phyloP scores from a whole-genome alignment of 2,888 invertebrate species.

The Philereme vetulata region DNA sequence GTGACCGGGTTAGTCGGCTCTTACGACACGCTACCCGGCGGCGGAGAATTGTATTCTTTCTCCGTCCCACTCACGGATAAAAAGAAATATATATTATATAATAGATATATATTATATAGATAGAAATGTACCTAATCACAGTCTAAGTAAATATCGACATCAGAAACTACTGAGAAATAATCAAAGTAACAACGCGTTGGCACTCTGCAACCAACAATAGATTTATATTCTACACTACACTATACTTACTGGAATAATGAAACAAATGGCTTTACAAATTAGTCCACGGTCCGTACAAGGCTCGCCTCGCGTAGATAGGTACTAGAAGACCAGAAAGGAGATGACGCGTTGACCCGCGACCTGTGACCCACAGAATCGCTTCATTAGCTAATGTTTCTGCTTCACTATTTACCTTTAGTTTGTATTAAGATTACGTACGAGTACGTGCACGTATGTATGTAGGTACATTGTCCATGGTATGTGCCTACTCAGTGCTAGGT shows the following conservation, averaged over 20 bases:
- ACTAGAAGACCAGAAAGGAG: conserved; percentile 3
- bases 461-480: not conserved
- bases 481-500: not conserved
- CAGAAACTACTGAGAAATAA: too few relatives aligned
- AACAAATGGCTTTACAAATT: conserved; percentile 25
- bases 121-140: too few relatives aligned
- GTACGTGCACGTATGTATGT: too few relatives aligned
- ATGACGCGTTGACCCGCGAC: conserved; percentile 19
- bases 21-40: too few relatives aligned
- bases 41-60: too few relatives aligned
- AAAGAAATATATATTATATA: too few relatives aligned
- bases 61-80: too few relatives aligned
- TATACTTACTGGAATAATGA: conserved; percentile 10
- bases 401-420: not conserved
- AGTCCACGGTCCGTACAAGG: conserved; percentile 18
- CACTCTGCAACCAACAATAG: conserved; percentile 9
- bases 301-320: not conserved
- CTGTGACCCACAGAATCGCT: conserved; percentile 23
- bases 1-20: too few relatives aligned
- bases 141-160: too few relatives aligned
- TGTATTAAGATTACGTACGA: conserved; percentile 5
- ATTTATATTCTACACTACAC: conserved; percentile 3
- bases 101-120: too few relatives aligned
- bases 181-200: too few relatives aligned
- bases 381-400: conserved; percentile 26